Evolutionary conservation across 2,888 invertebrate species (phyloP), one percentile per base, ranked within the genome.

Genomic region (Metellina segmentata): DNA sequence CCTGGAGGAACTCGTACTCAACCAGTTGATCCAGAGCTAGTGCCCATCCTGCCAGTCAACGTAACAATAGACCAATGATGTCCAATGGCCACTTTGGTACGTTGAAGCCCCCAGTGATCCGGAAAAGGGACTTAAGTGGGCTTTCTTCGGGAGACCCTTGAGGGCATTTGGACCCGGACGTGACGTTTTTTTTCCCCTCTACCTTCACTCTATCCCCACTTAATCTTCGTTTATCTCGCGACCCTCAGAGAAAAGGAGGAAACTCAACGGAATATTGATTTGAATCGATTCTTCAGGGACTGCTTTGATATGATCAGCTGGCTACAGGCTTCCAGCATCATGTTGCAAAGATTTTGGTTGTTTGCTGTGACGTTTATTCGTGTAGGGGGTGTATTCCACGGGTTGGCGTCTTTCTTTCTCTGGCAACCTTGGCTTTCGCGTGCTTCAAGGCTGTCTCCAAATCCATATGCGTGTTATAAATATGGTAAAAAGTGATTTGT

Each of bases 161-260:
- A 78, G 85, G 78, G 69, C 20, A 74, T 78, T 70, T 48, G 69
- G 51, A 13, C 85, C 53, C n/a, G 51, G 48, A 86, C 85, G 85
- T 86, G 85, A 78, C 70, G 51, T 70, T 70, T 78, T 69, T 49
- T 69, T n/a, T 16, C n/a, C 5, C n/a, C 69, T 70, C 19, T 19
- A 70, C 83, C 13, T 51, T 53, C 11, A 16, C 13, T 20, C 70
- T 49, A 51, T 71, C 71, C 49, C 20, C 34, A 20, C 78, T 86
- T 86, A 86, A 78, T 86, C 85, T 86, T 86, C 85, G 85, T 86
- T 86, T 86, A 86, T 70, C 85, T 86, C 70, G 8, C 19, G 49
- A 75, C n/a, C 75, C 49, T 85, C 11, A 6, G 78, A 78, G 61
- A 86, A 48, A 77, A 70, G 20, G 77, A 19, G 69, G 77, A 53